Evolutionary conservation across 2,113 vertebrate genomes (phyloP).

Genomic region (Anoura caudifer): DNA sequence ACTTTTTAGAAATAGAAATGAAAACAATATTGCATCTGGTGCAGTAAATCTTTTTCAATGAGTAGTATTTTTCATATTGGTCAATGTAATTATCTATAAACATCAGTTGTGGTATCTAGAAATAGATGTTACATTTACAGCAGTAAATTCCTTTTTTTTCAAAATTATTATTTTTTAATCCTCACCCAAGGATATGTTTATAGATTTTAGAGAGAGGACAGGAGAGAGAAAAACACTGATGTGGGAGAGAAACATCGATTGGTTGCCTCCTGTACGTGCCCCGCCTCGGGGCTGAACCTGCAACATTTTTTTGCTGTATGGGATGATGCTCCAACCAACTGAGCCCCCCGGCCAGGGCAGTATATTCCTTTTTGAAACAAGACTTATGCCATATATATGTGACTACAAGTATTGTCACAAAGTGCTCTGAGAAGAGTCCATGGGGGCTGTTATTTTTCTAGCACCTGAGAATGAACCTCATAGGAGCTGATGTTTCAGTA

Average conservation of each 20-base stretch:
- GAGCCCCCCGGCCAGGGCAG: too few species aligned
- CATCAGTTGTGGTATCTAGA: neutral
- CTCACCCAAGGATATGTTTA: too few species aligned
- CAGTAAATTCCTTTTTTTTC: neutral
- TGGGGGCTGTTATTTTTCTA: neutral
- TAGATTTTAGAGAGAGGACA: too few species aligned
- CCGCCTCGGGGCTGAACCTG: too few species aligned
- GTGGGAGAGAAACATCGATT: too few species aligned
- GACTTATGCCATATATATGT: neutral
- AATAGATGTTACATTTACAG: neutral
- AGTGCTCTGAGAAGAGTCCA: neutral
- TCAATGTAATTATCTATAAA: neutral
- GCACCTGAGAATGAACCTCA: neutral
- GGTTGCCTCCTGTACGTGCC: too few species aligned
- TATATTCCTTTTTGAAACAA: neutral
- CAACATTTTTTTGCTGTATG: too few species aligned
- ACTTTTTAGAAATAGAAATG: neutral
- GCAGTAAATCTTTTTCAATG: neutral
- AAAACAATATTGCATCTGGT: neutral
- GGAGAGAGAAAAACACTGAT: too few species aligned
- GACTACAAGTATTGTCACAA: neutral
- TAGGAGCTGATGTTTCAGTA: neutral
- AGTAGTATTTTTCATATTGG: neutral
- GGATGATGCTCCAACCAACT: too few species aligned
- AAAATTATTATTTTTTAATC: too few species aligned